Percentiles rank a stretch among this genome's conserved stretches.
Evolutionary conservation across 2,113 vertebrate genomes (phyloP).

Genomic region (Nesoenas mayeri): DNA sequence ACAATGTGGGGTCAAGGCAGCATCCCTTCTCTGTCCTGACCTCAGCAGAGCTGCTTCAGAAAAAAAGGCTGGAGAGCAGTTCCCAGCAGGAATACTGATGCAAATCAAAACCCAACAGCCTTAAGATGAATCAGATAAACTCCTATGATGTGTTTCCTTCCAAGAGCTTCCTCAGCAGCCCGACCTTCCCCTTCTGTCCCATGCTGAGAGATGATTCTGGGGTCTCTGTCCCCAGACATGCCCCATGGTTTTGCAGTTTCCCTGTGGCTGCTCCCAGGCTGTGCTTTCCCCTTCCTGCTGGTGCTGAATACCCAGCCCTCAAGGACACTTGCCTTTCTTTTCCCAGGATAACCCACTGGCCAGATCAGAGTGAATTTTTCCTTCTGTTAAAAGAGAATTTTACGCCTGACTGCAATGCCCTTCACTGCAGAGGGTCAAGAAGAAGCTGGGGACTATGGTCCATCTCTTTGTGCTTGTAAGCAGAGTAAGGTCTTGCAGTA

Average conservation of each 20-base stretch:
- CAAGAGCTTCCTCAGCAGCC: not conserved
- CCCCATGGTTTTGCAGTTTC: accelerated
- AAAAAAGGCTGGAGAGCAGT: not conserved
- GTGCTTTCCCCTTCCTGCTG: not conserved
- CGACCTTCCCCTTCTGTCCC: too few species aligned
- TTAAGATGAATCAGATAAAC: not conserved
- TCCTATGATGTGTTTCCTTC: not conserved
- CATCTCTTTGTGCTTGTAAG: not conserved
- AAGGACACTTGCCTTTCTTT: too few species aligned
- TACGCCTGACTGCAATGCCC: accelerated
- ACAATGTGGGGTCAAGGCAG: not conserved
- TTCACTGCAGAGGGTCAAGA: not conserved
- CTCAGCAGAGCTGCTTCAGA: not conserved
- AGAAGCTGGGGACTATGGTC: accelerated
- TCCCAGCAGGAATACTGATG: not conserved
- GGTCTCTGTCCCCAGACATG: accelerated
- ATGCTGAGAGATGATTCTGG: accelerated
- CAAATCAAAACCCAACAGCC: not conserved
- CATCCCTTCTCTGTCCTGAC: not conserved
- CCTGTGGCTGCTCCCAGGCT: not conserved
- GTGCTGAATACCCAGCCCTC: not conserved
- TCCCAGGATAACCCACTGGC: not conserved
- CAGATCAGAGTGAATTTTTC: accelerated
- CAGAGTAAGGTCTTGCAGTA: not conserved
- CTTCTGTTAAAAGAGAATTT: accelerated